Conservation (phyloP, 1,140 invertebrate species). For the Sminthurides bifidus region DNA sequence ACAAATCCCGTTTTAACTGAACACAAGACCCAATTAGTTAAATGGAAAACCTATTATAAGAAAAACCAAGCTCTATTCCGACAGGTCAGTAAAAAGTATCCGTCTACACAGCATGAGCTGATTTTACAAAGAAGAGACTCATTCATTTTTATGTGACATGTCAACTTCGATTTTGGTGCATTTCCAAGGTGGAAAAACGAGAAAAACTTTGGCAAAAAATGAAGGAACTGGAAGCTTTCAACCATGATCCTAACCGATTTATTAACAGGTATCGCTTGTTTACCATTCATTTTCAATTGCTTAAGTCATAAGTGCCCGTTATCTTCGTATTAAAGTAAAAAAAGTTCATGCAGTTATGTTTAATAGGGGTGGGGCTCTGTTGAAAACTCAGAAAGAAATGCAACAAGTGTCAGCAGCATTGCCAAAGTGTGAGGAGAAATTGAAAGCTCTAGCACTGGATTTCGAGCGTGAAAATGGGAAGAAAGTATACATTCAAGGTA, state of each 20-base stretch:
- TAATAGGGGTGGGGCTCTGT: background rate
- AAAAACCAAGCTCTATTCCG: background rate
- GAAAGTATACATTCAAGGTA: background rate
- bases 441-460: background rate
- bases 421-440: background rate
- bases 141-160: too few species aligned
- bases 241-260: background rate
- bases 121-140: too few species aligned
- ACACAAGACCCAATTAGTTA: background rate
- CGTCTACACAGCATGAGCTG: too few species aligned
- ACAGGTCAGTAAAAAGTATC: background rate
- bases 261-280: background rate
- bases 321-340: too few species aligned
- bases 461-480: slow-evolving; percentile 2
- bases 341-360: background rate
- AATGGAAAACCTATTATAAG: background rate
- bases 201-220: background rate
- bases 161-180: too few species aligned
- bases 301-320: too few species aligned
- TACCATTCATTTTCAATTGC: too few species aligned
- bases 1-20: too few species aligned
- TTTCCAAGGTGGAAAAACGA: slow-evolving; percentile 1
- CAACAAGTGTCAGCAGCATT: background rate
- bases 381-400: slow-evolving; percentile 1
- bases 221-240: background rate